These are phyloP conservation scores for Cynopterus brachyotis DNA, from an alignment of 2,113 vertebrate species.

Conservation along the genomic window DNA sequence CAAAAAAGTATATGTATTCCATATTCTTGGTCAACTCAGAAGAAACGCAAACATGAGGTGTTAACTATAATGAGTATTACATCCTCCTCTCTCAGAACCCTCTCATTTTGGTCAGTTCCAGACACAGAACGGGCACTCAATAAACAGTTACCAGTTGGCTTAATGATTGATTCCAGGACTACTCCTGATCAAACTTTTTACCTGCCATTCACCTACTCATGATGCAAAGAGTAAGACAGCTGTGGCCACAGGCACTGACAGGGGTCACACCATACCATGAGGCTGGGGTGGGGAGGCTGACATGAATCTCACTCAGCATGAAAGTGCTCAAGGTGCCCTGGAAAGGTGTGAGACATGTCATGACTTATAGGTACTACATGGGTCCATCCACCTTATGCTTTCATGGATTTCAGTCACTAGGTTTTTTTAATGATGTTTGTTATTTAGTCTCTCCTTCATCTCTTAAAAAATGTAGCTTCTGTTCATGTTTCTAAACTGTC, in stretches of 20 bases:
- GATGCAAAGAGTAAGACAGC: neutral
- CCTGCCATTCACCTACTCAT: neutral
- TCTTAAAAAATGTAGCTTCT: neutral
- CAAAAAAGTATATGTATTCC: neutral
- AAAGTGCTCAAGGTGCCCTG: neutral
- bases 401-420: neutral
- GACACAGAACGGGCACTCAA: neutral
- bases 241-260: neutral
- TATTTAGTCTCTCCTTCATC: neutral
- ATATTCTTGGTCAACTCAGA: conserved; percentile 2
- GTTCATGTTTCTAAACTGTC: neutral
- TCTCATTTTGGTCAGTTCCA: neutral
- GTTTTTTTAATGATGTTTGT: neutral
- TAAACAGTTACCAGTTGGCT: neutral
- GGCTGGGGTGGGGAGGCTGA: neutral
- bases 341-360: neutral
- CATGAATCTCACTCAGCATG: neutral
- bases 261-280: neutral
- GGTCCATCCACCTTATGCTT: neutral
- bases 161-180: neutral
- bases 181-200: neutral
- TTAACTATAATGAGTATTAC: neutral
- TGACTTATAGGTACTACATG: neutral
- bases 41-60: neutral
- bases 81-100: neutral